Evolutionary conservation across 2,113 vertebrate species (phyloP).

Genomic region (Phyllostomus hastatus): DNA sequence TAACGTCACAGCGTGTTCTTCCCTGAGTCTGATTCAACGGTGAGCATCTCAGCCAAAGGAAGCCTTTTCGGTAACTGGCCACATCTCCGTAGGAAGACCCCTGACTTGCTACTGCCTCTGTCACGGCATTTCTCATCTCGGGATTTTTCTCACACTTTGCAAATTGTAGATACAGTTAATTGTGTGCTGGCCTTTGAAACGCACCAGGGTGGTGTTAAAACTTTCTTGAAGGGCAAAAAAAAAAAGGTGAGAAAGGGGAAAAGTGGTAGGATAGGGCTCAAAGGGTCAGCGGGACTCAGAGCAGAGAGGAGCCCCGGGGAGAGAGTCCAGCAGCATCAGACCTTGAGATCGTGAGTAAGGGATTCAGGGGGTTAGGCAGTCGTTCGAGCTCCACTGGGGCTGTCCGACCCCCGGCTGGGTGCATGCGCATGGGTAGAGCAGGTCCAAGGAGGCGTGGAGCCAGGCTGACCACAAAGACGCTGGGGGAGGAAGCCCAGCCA

Average conservation of each 20-base stretch:
- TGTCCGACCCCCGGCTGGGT: neutral
- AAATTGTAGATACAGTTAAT: slow-evolving; percentile 43
- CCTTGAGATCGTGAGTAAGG: neutral
- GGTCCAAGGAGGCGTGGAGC: neutral
- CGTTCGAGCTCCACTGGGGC: neutral
- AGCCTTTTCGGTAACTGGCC: slow-evolving; percentile 60
- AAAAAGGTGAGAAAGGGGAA: neutral
- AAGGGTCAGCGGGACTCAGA: neutral
- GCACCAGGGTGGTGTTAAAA: neutral
- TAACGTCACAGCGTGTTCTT: slow-evolving; percentile 53
- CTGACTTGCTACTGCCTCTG: slow-evolving; percentile 25
- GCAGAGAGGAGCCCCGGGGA: neutral
- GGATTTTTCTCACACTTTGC: slow-evolving; percentile 50
- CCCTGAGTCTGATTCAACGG: slow-evolving; percentile 31
- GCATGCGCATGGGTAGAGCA: accelerated
- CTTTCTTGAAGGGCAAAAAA: neutral
- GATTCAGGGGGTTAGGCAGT: neutral
- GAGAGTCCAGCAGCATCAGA: neutral
- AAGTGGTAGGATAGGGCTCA: neutral
- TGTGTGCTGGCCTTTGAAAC: slow-evolving; percentile 40
- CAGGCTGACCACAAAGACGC: neutral
- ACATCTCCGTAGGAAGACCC: slow-evolving; percentile 48
- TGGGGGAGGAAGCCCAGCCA: neutral
- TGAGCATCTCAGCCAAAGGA: slow-evolving; percentile 58
- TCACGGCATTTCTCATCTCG: slow-evolving; percentile 10